Base-by-base conservation (phyloP, 2,113 vertebrate genomes). In the Lycocorax pyrrhopterus region DNA sequence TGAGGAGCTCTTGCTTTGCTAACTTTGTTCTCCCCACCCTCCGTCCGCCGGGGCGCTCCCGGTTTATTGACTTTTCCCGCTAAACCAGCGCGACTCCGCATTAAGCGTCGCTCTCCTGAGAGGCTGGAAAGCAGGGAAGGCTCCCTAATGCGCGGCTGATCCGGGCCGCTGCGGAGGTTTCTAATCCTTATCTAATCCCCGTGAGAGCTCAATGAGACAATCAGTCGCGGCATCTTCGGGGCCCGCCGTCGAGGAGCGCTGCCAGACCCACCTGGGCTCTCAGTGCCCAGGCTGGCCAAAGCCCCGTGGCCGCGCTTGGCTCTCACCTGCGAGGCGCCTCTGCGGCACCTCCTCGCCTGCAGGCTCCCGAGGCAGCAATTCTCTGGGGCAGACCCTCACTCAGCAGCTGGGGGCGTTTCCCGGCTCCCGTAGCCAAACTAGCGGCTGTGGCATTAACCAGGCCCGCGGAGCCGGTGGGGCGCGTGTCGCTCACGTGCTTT, bases 111-210 rank as follows among this genome's bases (percentile, higher is more conserved):
- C 62, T 43, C n/a, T 47, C 55, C 68, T 9, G 58, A 21, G 66
- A 84, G 79, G 59, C 89, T 83, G 4, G 72, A 91, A 71, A 59
- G 63, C 43, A 17, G 52, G 46, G 35, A 51, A 46, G 66, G 14
- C 91, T 58, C 44, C 52, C 66, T 77, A 66, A 94, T 21, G 95
- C 85, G 73, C 82, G 77, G 94, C 95, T 73, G 96, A 93, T 96
- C 82, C 83, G 72, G 49, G 68, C 90, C n/a, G 41, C 68, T 73
- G 94, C 75, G 33, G 46, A 90, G 94, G 75, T 96, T 97, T 94
- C 71, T 96, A 96, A 98, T 96, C 96, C 96, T 82, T 66, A 91
- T 96, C 56, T 95, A 96, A 98, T 97, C 96, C 97, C 94, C 60
- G 68, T 94, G 97, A 93, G 97, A 98, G 94, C 97, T 97, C 97